Percentiles rank a stretch among this genome's conserved stretches.
Conservation (phyloP, 2,113 vertebrate species). For the Mungos mungo region DNA sequence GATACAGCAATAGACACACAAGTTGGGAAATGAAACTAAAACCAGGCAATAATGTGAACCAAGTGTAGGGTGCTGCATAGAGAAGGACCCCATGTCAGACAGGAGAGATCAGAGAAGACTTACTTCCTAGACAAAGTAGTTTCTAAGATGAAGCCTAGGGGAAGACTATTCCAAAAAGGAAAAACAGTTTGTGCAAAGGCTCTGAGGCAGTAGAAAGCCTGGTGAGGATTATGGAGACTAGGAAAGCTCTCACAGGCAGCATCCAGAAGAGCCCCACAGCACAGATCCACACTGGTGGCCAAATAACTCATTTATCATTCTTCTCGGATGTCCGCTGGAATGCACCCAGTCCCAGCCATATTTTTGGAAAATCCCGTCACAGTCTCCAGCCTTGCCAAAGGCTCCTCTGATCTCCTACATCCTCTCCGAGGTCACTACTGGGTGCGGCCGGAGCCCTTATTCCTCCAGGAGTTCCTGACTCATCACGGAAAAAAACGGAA, state of each 20-base stretch:
- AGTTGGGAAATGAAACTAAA: background rate
- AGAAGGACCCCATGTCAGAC: background rate
- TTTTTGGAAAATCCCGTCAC: slow-evolving; percentile 44
- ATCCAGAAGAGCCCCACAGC: background rate
- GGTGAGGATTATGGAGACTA: background rate
- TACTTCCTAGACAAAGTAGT: background rate
- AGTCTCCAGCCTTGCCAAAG: background rate
- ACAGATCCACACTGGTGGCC: background rate
- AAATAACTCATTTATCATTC: background rate
- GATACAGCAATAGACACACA: background rate
- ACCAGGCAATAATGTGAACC: background rate
- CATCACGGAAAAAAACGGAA: slow-evolving; percentile 37
- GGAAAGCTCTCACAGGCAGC: background rate
- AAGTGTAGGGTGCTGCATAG: background rate
- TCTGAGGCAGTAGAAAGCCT: background rate
- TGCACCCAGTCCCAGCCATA: background rate
- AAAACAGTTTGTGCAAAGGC: background rate
- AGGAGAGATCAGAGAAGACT: background rate
- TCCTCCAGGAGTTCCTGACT: slow-evolving; percentile 50
- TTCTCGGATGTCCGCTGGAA: background rate
- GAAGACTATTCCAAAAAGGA: background rate
- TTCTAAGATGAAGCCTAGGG: background rate
- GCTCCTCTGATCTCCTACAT: background rate
- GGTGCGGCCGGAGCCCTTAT: background rate
- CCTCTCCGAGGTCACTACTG: slow-evolving; percentile 18